Evolutionary conservation across 2,113 vertebrate genomes (phyloP).

Genomic region (Indicator indicator): DNA sequence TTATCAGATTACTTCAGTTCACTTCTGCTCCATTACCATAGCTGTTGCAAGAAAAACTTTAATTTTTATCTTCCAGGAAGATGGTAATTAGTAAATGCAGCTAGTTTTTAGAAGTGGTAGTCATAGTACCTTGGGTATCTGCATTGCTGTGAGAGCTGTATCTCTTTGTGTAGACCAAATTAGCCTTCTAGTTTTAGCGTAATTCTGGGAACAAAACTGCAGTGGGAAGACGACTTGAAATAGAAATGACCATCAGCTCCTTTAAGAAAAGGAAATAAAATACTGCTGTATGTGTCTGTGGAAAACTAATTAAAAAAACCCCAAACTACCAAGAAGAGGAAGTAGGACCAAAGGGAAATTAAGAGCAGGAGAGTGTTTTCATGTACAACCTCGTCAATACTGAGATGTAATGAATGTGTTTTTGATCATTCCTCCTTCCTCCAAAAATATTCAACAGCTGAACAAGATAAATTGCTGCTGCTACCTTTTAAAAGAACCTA

Average conservation of each 20-base stretch:
- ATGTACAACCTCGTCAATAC: rapidly evolving
- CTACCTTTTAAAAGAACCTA: background rate
- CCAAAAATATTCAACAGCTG: background rate
- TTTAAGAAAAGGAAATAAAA: background rate
- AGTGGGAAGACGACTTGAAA: background rate
- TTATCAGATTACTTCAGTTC: background rate
- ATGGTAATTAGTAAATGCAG: background rate
- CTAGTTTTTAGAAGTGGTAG: background rate
- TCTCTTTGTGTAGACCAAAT: background rate
- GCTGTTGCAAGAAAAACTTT: background rate
- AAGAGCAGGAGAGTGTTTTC: background rate
- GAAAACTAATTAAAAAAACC: background rate
- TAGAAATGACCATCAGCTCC: background rate
- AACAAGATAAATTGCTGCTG: background rate
- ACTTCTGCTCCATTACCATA: background rate
- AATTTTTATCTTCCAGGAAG: background rate
- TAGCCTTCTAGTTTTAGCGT: background rate
- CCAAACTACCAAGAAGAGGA: background rate
- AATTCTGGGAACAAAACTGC: background rate
- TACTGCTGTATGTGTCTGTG: background rate
- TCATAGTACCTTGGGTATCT: background rate
- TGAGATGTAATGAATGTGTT: background rate
- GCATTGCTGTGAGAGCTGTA: background rate
- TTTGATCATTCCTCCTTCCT: background rate
- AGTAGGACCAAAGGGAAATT: background rate